Evolutionary conservation across 2,888 invertebrate species (phyloP).

Genomic region (Itoplectis maculator): DNA sequence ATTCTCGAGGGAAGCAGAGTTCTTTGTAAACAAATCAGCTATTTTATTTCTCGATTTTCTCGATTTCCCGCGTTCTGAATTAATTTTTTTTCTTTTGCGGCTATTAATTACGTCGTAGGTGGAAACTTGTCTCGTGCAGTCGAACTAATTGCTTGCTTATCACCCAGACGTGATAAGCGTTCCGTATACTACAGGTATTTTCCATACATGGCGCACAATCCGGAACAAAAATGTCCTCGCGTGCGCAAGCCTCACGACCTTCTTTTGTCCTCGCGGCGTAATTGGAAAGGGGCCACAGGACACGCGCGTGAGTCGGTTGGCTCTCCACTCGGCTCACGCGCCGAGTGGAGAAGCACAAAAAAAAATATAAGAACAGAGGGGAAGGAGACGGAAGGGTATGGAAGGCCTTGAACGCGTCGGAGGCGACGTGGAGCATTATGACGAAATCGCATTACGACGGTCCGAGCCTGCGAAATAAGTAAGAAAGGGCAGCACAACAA

Average conservation of each 20-base stretch:
- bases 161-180: no score
- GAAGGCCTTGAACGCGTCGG: slow-evolving; percentile 48
- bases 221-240: background rate
- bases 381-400: slow-evolving; percentile 11
- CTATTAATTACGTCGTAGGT: no score
- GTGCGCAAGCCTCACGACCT: background rate
- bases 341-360: slow-evolving; percentile 2
- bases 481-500: slow-evolving; percentile 79
- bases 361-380: slow-evolving; percentile 17
- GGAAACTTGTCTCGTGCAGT: no score
- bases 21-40: background rate
- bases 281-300: slow-evolving; percentile 73
- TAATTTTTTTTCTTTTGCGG: no score
- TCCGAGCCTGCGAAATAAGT: slow-evolving; percentile 77
- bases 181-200: background rate
- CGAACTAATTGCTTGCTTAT: no score
- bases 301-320: slow-evolving; percentile 72
- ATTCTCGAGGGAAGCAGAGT: background rate
- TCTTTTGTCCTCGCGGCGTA: slow-evolving; percentile 77
- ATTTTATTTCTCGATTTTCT: no score
- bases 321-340: no score
- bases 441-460: slow-evolving; percentile 55
- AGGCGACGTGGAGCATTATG: slow-evolving; percentile 56
- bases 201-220: background rate
- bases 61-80: no score